A percentile compares a stretch with the other conserved stretches of the same genome.
Evolutionary conservation across 2,888 invertebrate species (phyloP).

Genomic region (Drosophila peninsularis): DNA sequence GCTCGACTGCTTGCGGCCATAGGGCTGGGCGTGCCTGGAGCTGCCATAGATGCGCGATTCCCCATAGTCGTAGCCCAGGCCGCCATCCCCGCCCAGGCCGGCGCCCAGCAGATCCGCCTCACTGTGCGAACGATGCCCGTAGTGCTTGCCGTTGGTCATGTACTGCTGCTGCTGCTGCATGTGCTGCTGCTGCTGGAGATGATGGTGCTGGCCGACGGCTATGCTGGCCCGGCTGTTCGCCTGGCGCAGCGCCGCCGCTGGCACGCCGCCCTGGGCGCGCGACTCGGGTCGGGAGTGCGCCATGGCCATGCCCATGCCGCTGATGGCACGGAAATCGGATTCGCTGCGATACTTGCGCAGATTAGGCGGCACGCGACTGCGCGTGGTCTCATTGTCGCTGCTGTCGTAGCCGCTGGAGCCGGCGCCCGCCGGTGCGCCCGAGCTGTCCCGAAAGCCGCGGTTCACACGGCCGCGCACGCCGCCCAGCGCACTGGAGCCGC

Average conservation of each 20-base stretch:
- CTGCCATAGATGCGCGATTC: slow-evolving; percentile 83
- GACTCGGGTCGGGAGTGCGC: slow-evolving; percentile 83
- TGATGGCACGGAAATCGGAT: slow-evolving; percentile 90
- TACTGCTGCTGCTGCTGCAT: slow-evolving; percentile 65
- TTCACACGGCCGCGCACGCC: slow-evolving; percentile 86
- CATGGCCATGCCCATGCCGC: slow-evolving; percentile 75
- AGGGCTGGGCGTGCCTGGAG: slow-evolving; percentile 62
- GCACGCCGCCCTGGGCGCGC: slow-evolving; percentile 85
- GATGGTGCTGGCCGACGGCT: slow-evolving; percentile 82
- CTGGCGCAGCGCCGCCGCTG: slow-evolving; percentile 89
- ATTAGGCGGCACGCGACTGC: slow-evolving; percentile 84
- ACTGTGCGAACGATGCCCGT: slow-evolving; percentile 90
- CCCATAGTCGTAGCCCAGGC: slow-evolving; percentile 77
- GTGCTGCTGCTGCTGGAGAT: slow-evolving; percentile 58
- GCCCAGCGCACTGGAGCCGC: slow-evolving; percentile 71
- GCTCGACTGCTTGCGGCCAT: slow-evolving; percentile 82
- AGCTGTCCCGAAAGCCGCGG: slow-evolving; percentile 87
- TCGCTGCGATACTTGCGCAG: slow-evolving; percentile 92
- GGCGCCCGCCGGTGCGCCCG: slow-evolving; percentile 79
- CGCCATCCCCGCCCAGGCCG: slow-evolving; percentile 84
- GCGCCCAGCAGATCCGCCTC: slow-evolving; percentile 93
- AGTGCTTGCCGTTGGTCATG: slow-evolving; percentile 82
- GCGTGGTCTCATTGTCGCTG: slow-evolving; percentile 91
- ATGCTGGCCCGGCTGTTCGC: slow-evolving; percentile 88
- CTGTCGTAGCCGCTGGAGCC: slow-evolving; percentile 97